Percentiles rank a stretch among this genome's conserved stretches.
These are phyloP conservation scores for Psettodes erumei DNA, from an alignment of 2,113 vertebrate genomes.

Conservation along the genomic window DNA sequence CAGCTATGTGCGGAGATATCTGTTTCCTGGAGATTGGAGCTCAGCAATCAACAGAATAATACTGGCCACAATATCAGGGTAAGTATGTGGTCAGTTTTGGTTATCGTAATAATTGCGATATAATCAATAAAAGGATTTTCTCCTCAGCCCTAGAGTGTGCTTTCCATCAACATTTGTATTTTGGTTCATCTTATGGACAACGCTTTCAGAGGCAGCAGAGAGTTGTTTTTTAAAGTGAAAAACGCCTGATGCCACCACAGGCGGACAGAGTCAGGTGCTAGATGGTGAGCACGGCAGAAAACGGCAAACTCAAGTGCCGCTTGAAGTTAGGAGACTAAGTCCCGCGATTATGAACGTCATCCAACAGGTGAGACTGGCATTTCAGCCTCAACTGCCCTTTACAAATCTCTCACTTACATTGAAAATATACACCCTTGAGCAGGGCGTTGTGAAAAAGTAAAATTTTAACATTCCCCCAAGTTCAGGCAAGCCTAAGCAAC, in stretches of 20 bases:
- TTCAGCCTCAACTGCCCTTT: slow-evolving; percentile 30
- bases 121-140: too few relatives aligned
- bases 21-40: not conserved
- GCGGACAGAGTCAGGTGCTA: not conserved
- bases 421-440: slow-evolving; percentile 30
- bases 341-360: not conserved
- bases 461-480: slow-evolving; percentile 53
- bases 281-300: not conserved
- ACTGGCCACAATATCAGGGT: too few relatives aligned
- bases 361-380: slow-evolving; percentile 7
- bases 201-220: not conserved
- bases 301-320: not conserved
- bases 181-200: not conserved
- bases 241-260: not conserved
- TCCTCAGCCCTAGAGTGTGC: too few relatives aligned
- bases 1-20: not conserved
- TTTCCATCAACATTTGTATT: not conserved
- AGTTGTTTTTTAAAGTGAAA: not conserved
- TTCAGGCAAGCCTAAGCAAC: slow-evolving; percentile 44
- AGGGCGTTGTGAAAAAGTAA: slow-evolving; percentile 7
- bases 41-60: too few relatives aligned
- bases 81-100: too few relatives aligned
- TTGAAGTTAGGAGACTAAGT: slow-evolving; percentile 8
- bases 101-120: too few relatives aligned
- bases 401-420: slow-evolving; percentile 10